phyloP scores from a whole-genome alignment of 2,113 vertebrate genomes.

The Gobio gobio region DNA sequence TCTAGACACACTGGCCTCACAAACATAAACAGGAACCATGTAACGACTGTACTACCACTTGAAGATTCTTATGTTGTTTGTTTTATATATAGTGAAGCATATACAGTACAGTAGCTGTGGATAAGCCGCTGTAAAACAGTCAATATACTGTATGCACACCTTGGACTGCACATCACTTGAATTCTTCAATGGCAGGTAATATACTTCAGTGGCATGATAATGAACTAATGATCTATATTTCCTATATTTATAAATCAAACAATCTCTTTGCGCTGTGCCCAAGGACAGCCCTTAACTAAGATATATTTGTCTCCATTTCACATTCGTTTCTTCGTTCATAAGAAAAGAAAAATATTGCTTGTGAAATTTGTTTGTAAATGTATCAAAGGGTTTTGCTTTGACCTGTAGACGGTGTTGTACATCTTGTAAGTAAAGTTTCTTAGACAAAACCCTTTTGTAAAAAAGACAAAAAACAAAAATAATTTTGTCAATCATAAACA shows the following conservation, averaged over 20 bases:
- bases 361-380: neutral
- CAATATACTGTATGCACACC: neutral
- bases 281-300: neutral
- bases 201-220: neutral
- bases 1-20: constrained; percentile 58
- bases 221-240: neutral
- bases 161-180: neutral
- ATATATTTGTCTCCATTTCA: neutral
- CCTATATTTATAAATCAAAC: neutral
- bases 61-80: constrained; percentile 10
- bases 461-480: neutral
- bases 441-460: neutral
- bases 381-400: neutral
- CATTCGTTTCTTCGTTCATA: neutral
- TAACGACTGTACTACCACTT: constrained; percentile 15
- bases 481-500: neutral
- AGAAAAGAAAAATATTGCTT: neutral
- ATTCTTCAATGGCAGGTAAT: neutral
- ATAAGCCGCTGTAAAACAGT: neutral
- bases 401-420: neutral
- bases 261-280: neutral
- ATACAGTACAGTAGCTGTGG: neutral
- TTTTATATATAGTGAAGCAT: neutral
- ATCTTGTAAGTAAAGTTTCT: neutral
- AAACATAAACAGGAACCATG: constrained; percentile 50